Base-by-base conservation (phyloP, 1,140 invertebrate species). In the Zaprionus nigranus region DNA sequence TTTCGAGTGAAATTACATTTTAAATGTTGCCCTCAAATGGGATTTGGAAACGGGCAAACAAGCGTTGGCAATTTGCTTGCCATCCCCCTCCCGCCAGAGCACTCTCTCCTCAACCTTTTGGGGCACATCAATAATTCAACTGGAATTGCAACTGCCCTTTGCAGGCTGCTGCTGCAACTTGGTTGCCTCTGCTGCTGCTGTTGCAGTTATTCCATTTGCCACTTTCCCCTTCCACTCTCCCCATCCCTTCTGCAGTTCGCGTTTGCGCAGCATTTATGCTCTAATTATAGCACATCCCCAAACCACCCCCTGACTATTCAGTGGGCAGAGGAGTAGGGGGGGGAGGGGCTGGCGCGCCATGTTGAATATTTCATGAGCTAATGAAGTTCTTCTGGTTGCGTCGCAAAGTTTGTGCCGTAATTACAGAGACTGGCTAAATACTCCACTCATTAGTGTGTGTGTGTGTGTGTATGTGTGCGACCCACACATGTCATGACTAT, bases 291-390 rank as follows among this genome's bases (percentile, higher is more conserved):
- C 79, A 51, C 72, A 82, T 71, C 74, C 82, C 76, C 70, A 61
- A 70, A 13, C 54, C 43, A 51, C 40, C 28, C 46, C 34, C 36
- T 57, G 30, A 12, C n/a, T 43, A 57, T 20, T 9, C 15, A 6
- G 38, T 40, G 43, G 43, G 43, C 1, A 6, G 9, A n/a, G 9
- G n/a, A 28, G 0, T 6, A 22, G 17, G n/a, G 22, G 17, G 20
- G 3, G 46, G 46, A 46, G 79, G 85, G 75, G 84, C 77, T 67
- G 72, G 38, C 68, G 51, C 82, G 88, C 88, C 88, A 91, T 91
- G 75, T 91, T 91, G 88, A 91, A 91, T 91, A 86, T 91, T 90
- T 91, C 73, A 91, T 91, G 85, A 91, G 70, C 68, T 85, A 91
- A 91, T 91, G 77, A 91, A 90, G 81, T 91, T 86, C 87, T 90